Evolutionary conservation across 2,113 vertebrate species (phyloP).

Genomic region (Gallinago paraguaiae): DNA sequence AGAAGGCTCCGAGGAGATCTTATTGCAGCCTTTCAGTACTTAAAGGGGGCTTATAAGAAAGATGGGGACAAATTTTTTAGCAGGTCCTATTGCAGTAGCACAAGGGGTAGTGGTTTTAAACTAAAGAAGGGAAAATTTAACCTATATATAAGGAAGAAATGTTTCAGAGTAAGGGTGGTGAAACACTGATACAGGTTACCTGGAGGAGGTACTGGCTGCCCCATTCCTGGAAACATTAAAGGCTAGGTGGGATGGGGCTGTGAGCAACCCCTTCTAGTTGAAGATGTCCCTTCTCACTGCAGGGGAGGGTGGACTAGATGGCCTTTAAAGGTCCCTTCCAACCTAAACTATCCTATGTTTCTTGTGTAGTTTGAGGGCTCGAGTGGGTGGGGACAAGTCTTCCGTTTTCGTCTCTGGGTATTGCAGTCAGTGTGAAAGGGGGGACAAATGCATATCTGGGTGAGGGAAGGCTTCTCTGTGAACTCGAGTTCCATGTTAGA

Average conservation of each 20-base stretch:
- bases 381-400: background rate
- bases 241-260: background rate
- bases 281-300: background rate
- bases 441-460: background rate
- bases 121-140: background rate
- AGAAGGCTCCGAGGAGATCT: background rate
- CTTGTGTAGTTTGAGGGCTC: background rate
- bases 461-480: background rate
- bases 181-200: background rate
- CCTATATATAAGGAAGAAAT: background rate
- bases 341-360: background rate
- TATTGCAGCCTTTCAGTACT: background rate
- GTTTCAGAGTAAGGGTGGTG: background rate
- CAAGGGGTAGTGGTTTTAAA: background rate
- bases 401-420: rapidly evolving
- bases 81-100: background rate
- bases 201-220: background rate
- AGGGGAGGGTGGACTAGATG: background rate
- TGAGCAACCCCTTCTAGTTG: background rate
- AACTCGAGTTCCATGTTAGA: background rate
- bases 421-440: background rate
- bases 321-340: background rate
- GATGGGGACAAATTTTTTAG: background rate
- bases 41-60: background rate
- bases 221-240: background rate